Percentiles rank a stretch among this genome's conserved stretches.
Conservation (phyloP, 2,888 invertebrate genomes). For the Macaria notata region DNA sequence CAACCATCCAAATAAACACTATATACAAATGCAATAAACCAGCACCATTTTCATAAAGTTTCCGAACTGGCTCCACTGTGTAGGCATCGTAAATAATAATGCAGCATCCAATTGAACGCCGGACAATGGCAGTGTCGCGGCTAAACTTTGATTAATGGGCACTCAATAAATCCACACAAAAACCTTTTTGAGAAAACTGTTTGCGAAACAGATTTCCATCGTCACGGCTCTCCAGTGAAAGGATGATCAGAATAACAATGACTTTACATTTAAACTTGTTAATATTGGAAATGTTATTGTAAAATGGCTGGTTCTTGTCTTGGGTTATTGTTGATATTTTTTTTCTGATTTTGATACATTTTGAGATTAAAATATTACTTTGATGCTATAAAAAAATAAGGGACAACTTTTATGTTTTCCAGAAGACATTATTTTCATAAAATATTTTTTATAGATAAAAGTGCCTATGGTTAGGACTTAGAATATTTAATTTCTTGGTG, state of each 20-base stretch:
- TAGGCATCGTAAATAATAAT: conserved; percentile 48
- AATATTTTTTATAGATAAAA: neutral
- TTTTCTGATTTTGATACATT: too few relatives aligned
- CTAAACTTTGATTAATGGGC: conserved; percentile 59
- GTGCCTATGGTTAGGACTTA: neutral
- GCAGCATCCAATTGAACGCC: conserved; percentile 41
- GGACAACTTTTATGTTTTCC: too few relatives aligned
- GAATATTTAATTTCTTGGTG: neutral
- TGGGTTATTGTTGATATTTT: too few relatives aligned
- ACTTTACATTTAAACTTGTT: neutral
- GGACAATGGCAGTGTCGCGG: conserved; percentile 52
- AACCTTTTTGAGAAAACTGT: conserved; percentile 39
- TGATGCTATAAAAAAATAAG: too few relatives aligned
- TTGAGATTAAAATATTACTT: too few relatives aligned
- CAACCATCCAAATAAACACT: too few relatives aligned
- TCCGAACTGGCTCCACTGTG: conserved; percentile 23
- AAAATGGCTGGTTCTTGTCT: too few relatives aligned
- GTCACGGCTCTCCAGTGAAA: conserved; percentile 14
- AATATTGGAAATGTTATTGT: too few relatives aligned
- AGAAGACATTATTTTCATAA: too few relatives aligned
- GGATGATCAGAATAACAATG: conserved; percentile 8
- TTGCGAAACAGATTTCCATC: conserved; percentile 31
- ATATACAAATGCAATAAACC: neutral
- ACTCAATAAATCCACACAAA: conserved; percentile 32
- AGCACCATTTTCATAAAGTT: conserved; percentile 2